Evolutionary conservation across 2,113 vertebrate species (phyloP), one percentile per base, ranked within the genome.

Genomic region (Danionella cerebrum): DNA sequence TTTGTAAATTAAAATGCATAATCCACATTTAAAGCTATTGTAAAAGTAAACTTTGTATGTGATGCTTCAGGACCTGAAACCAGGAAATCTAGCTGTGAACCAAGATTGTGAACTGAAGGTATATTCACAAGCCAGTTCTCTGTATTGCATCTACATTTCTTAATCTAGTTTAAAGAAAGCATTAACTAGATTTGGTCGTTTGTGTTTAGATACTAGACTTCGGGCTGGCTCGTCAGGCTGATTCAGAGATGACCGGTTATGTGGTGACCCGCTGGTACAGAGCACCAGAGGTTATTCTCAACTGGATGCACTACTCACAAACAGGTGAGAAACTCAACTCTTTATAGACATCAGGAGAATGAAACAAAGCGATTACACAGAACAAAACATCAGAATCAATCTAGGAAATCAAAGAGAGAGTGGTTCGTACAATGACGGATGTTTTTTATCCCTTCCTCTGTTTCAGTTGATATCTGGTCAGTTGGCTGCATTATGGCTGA

Each of bases 401-500:
- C 13, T 24, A 13, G 8, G 7, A 14, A 33, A 41, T 25, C 22
- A n/a, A n/a, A n/a, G n/a, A n/a, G n/a, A n/a, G n/a, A n/a, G n/a
- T n/a, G n/a, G n/a, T n/a, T n/a, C n/a, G n/a, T n/a, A 25, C 35
- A 39, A 25, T 51, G 5, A 22, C 19, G 14, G 2, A 33, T 60
- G 24, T 39, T 22, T 8, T 8, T n/a, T 18, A 5, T 13, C 11
- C 5, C 3, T 41, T 11, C 16, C 18, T 24, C n/a, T 12, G 52
- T 27, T 57, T 35, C 84, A 99, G 96, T 98, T 86, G 96, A 99
- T 67, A 94, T 99, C 82, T 99, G 96, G 96, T 99, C 96, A 2
- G 96, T 93, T 53, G 96, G 96, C 76, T 98, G 96, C 80, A 98
- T 98, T 84, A 96, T 99, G 96, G 96, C 96, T 0, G 96, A 99